Evolutionary conservation across 2,888 invertebrate species (phyloP), one percentile per base, ranked within the genome.

Genomic region (Brachylomia viminalis): DNA sequence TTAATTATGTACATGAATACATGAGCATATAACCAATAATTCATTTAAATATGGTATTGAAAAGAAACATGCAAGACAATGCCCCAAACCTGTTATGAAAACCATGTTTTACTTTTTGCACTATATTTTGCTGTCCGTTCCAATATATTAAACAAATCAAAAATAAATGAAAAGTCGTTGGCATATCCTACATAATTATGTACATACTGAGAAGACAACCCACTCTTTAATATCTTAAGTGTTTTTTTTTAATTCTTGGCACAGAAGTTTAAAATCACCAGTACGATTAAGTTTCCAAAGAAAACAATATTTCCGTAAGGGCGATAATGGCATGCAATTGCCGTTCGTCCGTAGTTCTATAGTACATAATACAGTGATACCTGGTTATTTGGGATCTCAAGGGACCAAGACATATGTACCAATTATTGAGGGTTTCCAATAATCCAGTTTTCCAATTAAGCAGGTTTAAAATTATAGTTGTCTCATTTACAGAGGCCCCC

Each of bases 21-120:
- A 49, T 17, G 38, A 58, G 20, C 47, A n/a, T 56, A 38, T 33
- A 65, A 38, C 27, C 27, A 79, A 47, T 27, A 78, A 69, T 27
- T 71, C 52, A 52, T 79, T 79, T 52, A 59, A 59, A 73, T 47
- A 73, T n/a, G 61, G 4, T 80, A 56, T 73, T 73, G 30, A 80
- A 30, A 54, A 75, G 45, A 61, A 15, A 54, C 42, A 17, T 62
- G 61, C 52, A 62, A 62, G n/a, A 15, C 17, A 54, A 54, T 52
- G 17, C 59, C 7, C 7, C 27, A 23, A 80, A 77, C 61, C 74
- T 30, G 61, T 77, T 80, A 27, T n/a, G 11, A 20, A 49, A 58
- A 27, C 27, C 72, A 45, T 17, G n/a, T 72, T 45, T 45, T 45
- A 52, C 45, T 52, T 52, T 38, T 72, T 52, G 45, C 52, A 61